Evolutionary conservation across 2,113 vertebrate species (phyloP).

Genomic region (Sylvia atricapilla): DNA sequence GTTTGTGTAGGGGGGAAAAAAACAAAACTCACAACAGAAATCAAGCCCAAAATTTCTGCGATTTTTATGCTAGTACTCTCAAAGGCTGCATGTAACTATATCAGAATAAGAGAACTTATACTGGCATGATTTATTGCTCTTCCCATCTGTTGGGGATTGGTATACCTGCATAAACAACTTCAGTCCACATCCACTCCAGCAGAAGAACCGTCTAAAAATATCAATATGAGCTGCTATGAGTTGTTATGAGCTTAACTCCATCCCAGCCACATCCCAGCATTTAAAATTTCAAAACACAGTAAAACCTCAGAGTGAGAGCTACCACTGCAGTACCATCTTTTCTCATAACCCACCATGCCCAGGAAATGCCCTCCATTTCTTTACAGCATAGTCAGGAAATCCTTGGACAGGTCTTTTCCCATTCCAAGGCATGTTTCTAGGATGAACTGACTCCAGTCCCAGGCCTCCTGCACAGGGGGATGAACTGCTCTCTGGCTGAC

Average conservation of each 20-base stretch:
- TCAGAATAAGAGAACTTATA: background rate
- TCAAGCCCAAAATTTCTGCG: background rate
- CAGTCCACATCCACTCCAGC: background rate
- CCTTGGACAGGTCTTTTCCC: background rate
- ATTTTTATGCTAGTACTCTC: background rate
- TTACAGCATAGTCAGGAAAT: background rate
- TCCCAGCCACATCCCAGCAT: background rate
- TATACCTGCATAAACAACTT: constrained; percentile 4
- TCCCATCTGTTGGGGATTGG: background rate
- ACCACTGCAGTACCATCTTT: background rate
- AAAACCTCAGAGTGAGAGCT: background rate
- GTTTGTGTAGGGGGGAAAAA: background rate
- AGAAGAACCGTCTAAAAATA: background rate
- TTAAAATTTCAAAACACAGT: background rate
- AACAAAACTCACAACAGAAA: background rate
- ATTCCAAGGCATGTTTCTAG: rapidly evolving
- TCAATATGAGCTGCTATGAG: background rate
- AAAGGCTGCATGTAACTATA: background rate
- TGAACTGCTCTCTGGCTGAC: background rate
- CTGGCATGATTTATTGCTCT: constrained; percentile 20
- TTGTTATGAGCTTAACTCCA: background rate
- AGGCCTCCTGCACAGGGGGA: background rate
- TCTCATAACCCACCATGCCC: background rate
- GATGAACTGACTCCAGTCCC: background rate
- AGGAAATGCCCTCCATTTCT: background rate